Conservation (phyloP, 2,113 vertebrate genomes). For the Dunckerocampus dactyliophorus region DNA sequence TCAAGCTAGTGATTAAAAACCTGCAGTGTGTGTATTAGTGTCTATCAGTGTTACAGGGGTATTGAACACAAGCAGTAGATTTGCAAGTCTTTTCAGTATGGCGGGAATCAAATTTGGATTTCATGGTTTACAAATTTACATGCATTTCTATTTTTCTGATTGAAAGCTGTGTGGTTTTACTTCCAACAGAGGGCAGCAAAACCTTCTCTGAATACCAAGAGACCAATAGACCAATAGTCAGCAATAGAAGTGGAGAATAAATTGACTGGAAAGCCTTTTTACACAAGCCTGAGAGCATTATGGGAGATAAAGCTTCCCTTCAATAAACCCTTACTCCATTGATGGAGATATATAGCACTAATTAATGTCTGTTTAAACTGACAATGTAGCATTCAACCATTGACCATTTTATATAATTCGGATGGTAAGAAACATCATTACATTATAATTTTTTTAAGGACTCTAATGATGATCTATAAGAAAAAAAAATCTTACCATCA, state of each 20-base stretch:
- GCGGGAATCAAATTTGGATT: neutral
- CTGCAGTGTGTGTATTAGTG: neutral
- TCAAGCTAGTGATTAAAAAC: constrained; percentile 3
- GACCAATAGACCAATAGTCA: neutral
- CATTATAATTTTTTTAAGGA: no score
- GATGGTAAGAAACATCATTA: no score
- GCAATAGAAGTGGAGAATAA: neutral
- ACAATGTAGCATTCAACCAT: no score
- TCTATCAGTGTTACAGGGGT: neutral
- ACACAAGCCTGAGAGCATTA: constrained; percentile 4
- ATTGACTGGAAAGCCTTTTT: no score
- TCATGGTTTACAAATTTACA: neutral
- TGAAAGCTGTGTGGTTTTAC: neutral
- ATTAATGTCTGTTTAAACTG: no score
- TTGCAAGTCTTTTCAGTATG: no score
- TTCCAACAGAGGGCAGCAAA: constrained; percentile 1
- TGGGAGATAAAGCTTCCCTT: neutral
- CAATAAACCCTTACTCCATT: neutral
- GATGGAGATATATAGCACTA: neutral
- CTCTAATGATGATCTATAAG: no score
- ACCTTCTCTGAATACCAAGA: neutral
- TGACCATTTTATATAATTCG: no score
- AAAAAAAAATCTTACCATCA: no score
- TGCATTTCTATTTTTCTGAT: neutral
- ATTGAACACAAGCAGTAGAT: neutral